Percentiles rank a stretch among this genome's conserved stretches.
phyloP scores from a whole-genome alignment of 2,797 vertebrate species.

The Sarcoramphus papa region DNA sequence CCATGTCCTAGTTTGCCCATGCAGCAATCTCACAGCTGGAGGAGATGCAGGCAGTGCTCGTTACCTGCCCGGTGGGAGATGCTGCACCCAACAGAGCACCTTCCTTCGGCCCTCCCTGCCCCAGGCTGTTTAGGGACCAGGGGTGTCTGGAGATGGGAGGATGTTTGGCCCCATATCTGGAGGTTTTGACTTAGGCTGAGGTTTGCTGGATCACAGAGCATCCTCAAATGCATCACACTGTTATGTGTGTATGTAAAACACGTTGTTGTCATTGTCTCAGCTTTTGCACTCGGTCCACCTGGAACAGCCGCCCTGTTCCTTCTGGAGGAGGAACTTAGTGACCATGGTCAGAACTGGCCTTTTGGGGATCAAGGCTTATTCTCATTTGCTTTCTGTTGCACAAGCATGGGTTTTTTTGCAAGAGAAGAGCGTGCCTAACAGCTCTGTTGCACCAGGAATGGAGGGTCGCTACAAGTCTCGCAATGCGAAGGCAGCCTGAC shows the following conservation, averaged over 20 bases:
- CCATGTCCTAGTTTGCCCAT: neutral
- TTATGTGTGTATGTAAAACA: neutral
- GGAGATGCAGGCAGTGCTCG: neutral
- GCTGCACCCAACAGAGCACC: neutral
- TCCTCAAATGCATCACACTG: neutral
- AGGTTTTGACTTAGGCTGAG: neutral
- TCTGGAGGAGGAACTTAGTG: neutral
- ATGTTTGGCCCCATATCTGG: neutral
- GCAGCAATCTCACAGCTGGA: fast-evolving
- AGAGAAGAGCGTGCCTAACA: neutral
- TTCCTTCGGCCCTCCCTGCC: neutral
- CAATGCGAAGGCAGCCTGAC: neutral
- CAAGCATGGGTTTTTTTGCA: neutral
- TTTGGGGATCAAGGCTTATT: neutral
- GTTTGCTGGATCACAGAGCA: neutral
- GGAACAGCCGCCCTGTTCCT: neutral
- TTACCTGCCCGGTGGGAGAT: neutral
- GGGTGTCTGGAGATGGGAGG: neutral
- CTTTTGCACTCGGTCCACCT: neutral
- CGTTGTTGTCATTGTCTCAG: fast-evolving
- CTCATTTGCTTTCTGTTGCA: neutral
- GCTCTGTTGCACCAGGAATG: neutral
- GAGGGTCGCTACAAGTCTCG: neutral
- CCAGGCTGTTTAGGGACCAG: neutral
- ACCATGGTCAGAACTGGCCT: neutral